A percentile compares a stretch with the other conserved stretches of the same genome.
Evolutionary conservation across 2,888 invertebrate genomes (phyloP).

Genomic region (Eupithecia centaureata): DNA sequence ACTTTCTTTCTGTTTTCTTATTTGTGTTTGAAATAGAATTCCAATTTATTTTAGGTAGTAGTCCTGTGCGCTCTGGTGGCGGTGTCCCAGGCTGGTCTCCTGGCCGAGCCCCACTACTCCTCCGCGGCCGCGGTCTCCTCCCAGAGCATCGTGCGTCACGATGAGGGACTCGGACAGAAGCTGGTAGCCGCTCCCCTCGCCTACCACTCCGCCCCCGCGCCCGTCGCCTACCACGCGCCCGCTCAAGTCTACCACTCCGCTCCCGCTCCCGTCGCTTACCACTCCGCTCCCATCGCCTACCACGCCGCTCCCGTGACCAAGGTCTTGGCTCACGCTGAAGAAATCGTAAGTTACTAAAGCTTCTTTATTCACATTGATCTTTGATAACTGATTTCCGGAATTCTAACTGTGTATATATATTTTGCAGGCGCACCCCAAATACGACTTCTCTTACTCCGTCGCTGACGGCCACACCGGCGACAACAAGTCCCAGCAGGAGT

Average conservation of each 20-base stretch:
- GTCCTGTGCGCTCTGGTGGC: slow-evolving; percentile 49
- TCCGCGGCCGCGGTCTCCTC: slow-evolving; percentile 65
- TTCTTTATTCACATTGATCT: background rate
- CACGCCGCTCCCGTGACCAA: slow-evolving; percentile 46
- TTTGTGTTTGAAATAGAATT: background rate
- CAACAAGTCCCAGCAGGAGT: slow-evolving; percentile 82
- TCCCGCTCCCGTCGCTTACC: slow-evolving; percentile 45
- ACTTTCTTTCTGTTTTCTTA: background rate
- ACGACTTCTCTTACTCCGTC: slow-evolving; percentile 82
- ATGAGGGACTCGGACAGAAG: slow-evolving; percentile 57
- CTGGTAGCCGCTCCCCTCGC: slow-evolving; percentile 45
- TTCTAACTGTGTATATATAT: slow-evolving; percentile 1
- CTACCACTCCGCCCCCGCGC: slow-evolving; percentile 46
- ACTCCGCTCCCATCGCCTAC: slow-evolving; percentile 44
- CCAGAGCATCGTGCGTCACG: slow-evolving; percentile 68
- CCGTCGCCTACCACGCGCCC: slow-evolving; percentile 52
- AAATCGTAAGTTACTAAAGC: slow-evolving; percentile 33
- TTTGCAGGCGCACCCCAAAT: slow-evolving; percentile 71
- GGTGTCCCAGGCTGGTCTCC: slow-evolving; percentile 55
- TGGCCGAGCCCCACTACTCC: slow-evolving; percentile 64
- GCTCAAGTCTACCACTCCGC: slow-evolving; percentile 53
- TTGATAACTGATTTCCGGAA: background rate
- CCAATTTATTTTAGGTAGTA: slow-evolving; percentile 53
- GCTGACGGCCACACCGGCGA: slow-evolving; percentile 84
- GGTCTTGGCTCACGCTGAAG: slow-evolving; percentile 47